Conservation (phyloP, 2,888 invertebrate genomes). For the Anoncus sp. region DNA sequence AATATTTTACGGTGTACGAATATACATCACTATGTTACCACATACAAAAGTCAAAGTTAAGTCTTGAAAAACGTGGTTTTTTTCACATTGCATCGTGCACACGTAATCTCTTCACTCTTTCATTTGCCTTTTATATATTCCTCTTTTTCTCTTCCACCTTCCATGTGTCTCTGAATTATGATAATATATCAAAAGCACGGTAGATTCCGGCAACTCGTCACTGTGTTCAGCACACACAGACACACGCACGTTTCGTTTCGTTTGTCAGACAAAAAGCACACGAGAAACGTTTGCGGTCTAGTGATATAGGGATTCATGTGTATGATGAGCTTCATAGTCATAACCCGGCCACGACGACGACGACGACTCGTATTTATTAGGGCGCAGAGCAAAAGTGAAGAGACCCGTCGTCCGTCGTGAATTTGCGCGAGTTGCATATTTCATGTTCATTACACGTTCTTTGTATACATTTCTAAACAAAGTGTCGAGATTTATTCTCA, state of each 20-base stretch:
- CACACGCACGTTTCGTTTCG: too few species aligned
- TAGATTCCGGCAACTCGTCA: conserved; percentile 26
- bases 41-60: too few species aligned
- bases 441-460: conserved; percentile 24
- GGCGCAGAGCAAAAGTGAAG: not conserved
- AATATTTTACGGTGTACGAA: too few species aligned
- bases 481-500: conserved; percentile 34
- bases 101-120: not conserved
- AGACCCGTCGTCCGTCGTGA: conserved; percentile 11
- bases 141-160: conserved; percentile 5
- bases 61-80: too few species aligned
- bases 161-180: conserved; percentile 42
- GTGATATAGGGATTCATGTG: conserved; percentile 19
- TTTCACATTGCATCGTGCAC: not conserved
- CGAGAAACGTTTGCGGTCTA: conserved; percentile 47
- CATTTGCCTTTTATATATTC: not conserved
- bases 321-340: conserved; percentile 31
- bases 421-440: conserved; percentile 41
- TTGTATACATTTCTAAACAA: conserved; percentile 15
- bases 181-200: conserved; percentile 46
- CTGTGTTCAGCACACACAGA: conserved; percentile 43
- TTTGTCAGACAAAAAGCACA: conserved; percentile 33
- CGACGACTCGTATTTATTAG: conserved; percentile 36
- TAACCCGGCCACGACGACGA: conserved; percentile 11
- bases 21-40: too few species aligned